A percentile compares a stretch with the other conserved stretches of the same genome.
Conservation (phyloP, 1,140 invertebrate genomes). For the Rhagoletis pomonella region DNA sequence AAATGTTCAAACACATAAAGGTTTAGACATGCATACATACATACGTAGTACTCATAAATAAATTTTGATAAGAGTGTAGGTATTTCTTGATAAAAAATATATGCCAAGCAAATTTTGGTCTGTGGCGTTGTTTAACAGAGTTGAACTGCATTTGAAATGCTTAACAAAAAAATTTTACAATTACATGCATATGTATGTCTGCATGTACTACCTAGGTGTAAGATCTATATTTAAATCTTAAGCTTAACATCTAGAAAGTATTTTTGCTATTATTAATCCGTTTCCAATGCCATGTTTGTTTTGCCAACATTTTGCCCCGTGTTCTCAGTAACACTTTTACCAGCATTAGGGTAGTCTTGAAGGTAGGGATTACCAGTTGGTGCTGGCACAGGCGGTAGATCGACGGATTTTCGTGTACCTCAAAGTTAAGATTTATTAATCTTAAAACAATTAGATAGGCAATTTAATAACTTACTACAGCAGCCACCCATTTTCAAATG, state of each 20-base stretch:
- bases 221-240: neutral
- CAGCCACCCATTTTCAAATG: conserved; percentile 66
- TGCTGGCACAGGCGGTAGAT: conserved; percentile 66
- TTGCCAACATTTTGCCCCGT: neutral
- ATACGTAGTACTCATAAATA: too few species aligned
- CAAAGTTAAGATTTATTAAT: conserved; percentile 37
- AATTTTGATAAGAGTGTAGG: too few species aligned
- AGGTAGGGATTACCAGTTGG: conserved; percentile 59
- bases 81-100: too few species aligned
- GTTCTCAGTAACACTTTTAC: neutral
- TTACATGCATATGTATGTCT: too few species aligned
- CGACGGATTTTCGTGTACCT: conserved; percentile 68
- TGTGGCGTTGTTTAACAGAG: too few species aligned
- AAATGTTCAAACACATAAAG: too few species aligned
- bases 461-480: conserved; percentile 62
- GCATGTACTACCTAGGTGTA: too few species aligned
- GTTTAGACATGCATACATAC: too few species aligned
- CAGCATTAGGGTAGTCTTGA: neutral
- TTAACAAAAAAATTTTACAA: too few species aligned
- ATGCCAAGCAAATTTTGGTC: too few species aligned
- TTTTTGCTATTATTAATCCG: neutral
- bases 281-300: conserved; percentile 9
- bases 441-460: conserved; percentile 25
- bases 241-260: neutral
- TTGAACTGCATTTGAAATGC: too few species aligned